These are phyloP conservation scores for Byasa hedistus DNA, from an alignment of 2,888 invertebrate genomes.

Conservation along the genomic window DNA sequence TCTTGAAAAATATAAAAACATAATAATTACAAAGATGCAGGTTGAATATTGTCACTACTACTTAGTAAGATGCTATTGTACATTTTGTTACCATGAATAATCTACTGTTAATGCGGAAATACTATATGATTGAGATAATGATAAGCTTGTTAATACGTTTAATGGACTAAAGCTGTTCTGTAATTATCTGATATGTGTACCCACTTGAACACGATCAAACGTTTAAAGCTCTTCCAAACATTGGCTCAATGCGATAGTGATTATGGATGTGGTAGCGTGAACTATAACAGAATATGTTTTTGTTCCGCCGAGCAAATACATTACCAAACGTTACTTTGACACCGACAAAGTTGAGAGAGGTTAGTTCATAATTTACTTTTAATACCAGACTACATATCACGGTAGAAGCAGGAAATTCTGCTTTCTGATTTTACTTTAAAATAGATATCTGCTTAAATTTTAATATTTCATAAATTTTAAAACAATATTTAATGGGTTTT, in stretches of 20 bases:
- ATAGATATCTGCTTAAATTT: no score
- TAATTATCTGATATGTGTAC: constrained; percentile 43
- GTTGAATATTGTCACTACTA: not conserved
- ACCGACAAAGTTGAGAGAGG: constrained; percentile 44
- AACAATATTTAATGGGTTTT: no score
- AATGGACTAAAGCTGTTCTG: constrained; percentile 56
- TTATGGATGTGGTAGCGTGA: not conserved
- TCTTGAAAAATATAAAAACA: no score
- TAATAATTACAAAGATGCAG: no score
- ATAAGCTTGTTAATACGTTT: constrained; percentile 43
- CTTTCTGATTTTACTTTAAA: no score
- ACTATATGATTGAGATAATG: constrained; percentile 38
- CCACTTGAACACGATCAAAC: constrained; percentile 30
- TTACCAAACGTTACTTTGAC: constrained; percentile 48
- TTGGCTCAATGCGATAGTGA: not conserved
- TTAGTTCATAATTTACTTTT: constrained; percentile 37
- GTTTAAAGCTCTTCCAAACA: constrained; percentile 18
- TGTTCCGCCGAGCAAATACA: constrained; percentile 59
- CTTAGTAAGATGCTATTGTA: not conserved
- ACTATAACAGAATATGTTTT: constrained; percentile 51
- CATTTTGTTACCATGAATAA: not conserved
- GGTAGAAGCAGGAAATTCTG: no score
- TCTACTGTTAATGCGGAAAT: not conserved
- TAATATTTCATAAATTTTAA: no score
- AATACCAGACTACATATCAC: no score